Base-by-base conservation (phyloP, 92 coral and sea anemone genomes). In the Epizoanthus stellaris region DNA sequence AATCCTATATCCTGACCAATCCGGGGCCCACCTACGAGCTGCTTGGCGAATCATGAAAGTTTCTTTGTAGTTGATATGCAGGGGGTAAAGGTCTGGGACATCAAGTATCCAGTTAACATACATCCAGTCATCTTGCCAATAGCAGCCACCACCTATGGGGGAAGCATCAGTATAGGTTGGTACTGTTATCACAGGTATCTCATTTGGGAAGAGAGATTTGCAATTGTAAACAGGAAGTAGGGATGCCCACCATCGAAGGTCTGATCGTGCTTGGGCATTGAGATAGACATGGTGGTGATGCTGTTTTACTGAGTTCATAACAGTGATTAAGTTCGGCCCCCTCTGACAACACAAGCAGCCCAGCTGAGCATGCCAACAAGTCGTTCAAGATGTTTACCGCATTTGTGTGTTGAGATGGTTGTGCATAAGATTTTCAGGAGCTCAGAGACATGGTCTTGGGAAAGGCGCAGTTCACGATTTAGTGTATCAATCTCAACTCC, bases 401-500 rank as follows among this genome's bases (percentile, higher is more conserved):
- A 47, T 47, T 47, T 42, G 47, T 6, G 47, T 42, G 53, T 47
- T 47, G 53, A 47, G 53, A 47, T 47, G 9, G 53, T 47, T 47
- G 53, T 5, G 53, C 8, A 2, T 47, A 47, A 47, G 53, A 47
- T 47, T 47, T 47, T 9, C 53, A 47, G 9, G 8, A 47, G 53
- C 10, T 47, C 53, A 5, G 53, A 47, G 53, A 47, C 9, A 47
- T 9, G 53, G 8, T 47, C 49, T 14, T 89, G 86, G 88, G 92
- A 85, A 77, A 89, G 68, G 7, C 52, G 30, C 16, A 89, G 85
- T 58, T 75, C 81, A 85, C 88, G 73, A 67, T 21, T 71, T 66
- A 83, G 64, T 60, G 88, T 89, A 40, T 89, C 76, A 59, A 85
- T 79, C 45, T 80, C 86, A 4, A 85, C 80, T 15, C 89, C 92